phyloP scores from a whole-genome alignment of 2,888 invertebrate genomes.

The Thymelicus lineola region DNA sequence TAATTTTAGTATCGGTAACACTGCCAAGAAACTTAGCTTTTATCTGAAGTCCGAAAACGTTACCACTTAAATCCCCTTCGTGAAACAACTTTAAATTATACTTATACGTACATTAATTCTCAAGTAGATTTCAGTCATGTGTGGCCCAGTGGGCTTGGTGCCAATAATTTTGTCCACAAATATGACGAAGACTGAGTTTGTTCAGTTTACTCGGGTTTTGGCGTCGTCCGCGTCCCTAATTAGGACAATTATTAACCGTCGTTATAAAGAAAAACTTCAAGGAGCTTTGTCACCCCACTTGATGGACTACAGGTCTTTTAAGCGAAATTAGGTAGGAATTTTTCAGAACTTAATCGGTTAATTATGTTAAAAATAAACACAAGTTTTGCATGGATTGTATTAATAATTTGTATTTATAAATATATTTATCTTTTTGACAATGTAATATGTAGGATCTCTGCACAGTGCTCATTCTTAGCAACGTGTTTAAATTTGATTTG shows the following conservation, averaged over 20 bases:
- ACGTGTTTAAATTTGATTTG: no score
- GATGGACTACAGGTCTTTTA: conserved; percentile 22
- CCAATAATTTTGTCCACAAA: conserved; percentile 34
- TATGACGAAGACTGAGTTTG: conserved; percentile 30
- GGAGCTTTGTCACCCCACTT: conserved; percentile 28
- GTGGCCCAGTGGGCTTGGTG: conserved; percentile 29
- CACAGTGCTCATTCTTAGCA: no score
- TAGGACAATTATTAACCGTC: conserved; percentile 36
- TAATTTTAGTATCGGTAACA: not conserved
- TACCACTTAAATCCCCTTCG: conserved; percentile 12
- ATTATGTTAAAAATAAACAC: no score
- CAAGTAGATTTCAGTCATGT: conserved; percentile 27
- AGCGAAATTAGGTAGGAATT: conserved; percentile 22
- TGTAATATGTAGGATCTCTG: no score
- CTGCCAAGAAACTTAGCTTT: not conserved
- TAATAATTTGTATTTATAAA: no score
- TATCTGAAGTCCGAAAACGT: conserved; percentile 6
- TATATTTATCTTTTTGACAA: no score
- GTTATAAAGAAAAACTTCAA: conserved; percentile 34
- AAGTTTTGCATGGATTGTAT: no score
- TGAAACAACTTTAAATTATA: conserved; percentile 12
- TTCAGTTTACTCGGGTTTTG: conserved; percentile 18
- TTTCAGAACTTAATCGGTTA: not conserved
- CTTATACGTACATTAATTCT: conserved; percentile 25
- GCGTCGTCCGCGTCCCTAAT: conserved; percentile 26